Evolutionary conservation across 2,888 invertebrate genomes (phyloP).

Genomic region (Himalopsyche japonica): DNA sequence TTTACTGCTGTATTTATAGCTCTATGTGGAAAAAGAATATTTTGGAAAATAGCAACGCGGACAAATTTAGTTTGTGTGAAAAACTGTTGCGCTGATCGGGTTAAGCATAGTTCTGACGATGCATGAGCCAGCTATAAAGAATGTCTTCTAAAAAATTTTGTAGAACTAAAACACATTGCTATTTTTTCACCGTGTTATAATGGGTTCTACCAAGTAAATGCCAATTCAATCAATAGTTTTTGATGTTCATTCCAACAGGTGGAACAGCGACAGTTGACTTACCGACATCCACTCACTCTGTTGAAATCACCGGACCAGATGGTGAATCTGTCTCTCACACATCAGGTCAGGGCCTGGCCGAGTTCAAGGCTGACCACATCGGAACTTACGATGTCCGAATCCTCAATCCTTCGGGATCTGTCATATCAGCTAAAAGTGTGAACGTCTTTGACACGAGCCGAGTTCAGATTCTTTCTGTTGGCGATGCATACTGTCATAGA

Average conservation of each 20-base stretch:
- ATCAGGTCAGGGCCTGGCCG: conserved; percentile 63
- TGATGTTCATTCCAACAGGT: conserved; percentile 44
- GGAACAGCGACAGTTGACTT: conserved; percentile 65
- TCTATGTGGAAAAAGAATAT: no score
- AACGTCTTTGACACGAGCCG: conserved; percentile 80
- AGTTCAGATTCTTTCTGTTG: conserved; percentile 72
- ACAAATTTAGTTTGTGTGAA: no score
- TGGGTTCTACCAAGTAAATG: no score
- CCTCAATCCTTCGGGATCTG: conserved; percentile 19
- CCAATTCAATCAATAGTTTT: no score
- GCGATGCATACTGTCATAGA: conserved; percentile 78
- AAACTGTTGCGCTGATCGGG: no score
- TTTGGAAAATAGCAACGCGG: no score
- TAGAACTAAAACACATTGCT: no score
- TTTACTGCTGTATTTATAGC: no score
- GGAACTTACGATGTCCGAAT: conserved; percentile 72
- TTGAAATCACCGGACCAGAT: conserved; percentile 69
- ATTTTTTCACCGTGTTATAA: no score
- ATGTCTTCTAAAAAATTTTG: no score
- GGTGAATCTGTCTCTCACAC: conserved; percentile 66
- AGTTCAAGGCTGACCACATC: conserved; percentile 76
- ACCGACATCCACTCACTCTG: conserved; percentile 63
- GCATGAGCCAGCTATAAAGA: no score
- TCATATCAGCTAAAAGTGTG: conserved; percentile 48
- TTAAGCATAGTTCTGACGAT: no score